Conservation (phyloP, 2,113 vertebrate genomes). For the Brachyhypopomus gauderio region DNA sequence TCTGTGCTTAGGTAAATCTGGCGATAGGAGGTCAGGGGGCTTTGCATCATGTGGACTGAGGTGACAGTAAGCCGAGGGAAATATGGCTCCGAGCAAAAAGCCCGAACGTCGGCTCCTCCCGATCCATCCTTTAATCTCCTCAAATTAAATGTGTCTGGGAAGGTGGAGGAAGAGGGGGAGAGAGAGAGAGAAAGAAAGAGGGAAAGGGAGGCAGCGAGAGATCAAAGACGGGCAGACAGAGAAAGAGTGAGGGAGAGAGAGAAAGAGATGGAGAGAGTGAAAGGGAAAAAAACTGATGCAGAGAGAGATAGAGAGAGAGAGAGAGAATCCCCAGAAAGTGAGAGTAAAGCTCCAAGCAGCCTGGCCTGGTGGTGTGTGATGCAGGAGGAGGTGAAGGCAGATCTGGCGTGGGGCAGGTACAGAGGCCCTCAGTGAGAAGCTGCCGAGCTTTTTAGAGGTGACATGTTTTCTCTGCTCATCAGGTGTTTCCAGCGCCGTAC, state of each 20-base stretch:
- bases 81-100: constrained; percentile 52
- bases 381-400: not conserved
- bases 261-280: too few species aligned
- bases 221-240: not conserved
- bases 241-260: not conserved
- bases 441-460: constrained; percentile 34
- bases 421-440: constrained; percentile 1
- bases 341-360: not conserved
- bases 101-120: constrained; percentile 36
- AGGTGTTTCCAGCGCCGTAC: constrained; percentile 31
- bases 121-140: constrained; percentile 69
- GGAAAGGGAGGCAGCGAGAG: constrained; percentile 2
- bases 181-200: constrained; percentile 17
- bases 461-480: constrained; percentile 36
- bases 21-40: constrained; percentile 37
- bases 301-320: constrained; percentile 1
- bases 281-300: too few species aligned
- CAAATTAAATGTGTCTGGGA: constrained; percentile 68
- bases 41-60: constrained; percentile 37
- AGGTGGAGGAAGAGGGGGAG: constrained; percentile 16
- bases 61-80: constrained; percentile 41
- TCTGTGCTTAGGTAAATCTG: constrained; percentile 20
- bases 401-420: not conserved
- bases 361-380: not conserved
- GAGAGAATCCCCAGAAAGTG: not conserved